These are phyloP conservation scores for Halichoeres trimaculatus DNA, from an alignment of 2,113 vertebrate species.

Conservation along the genomic window DNA sequence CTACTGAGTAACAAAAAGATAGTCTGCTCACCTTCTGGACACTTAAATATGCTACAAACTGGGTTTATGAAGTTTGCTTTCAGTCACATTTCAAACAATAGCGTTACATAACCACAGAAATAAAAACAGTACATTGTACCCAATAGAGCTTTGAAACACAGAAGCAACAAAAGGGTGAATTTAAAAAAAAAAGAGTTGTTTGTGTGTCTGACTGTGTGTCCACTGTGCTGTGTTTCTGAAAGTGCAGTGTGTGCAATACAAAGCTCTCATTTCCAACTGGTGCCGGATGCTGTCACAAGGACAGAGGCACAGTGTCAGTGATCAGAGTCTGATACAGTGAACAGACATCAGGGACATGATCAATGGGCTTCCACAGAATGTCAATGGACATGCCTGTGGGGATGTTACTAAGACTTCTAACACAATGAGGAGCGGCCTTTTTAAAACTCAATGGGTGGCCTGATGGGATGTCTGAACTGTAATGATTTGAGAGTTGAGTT, in stretches of 20 bases:
- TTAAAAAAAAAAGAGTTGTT: neutral
- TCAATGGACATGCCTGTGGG: conserved; percentile 62
- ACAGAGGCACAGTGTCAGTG: conserved; percentile 29
- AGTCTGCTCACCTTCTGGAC: too few relatives aligned
- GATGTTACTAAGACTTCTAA: conserved; percentile 29
- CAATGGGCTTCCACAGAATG: conserved; percentile 56
- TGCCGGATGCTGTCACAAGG: conserved; percentile 30
- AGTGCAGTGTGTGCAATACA: neutral
- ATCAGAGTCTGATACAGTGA: conserved; percentile 22
- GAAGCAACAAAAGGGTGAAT: neutral
- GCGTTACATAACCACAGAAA: too few relatives aligned
- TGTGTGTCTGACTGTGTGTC: neutral
- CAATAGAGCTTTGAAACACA: too few relatives aligned
- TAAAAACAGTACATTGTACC: too few relatives aligned
- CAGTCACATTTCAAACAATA: too few relatives aligned
- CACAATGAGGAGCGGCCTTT: conserved; percentile 21
- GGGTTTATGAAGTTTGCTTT: too few relatives aligned
- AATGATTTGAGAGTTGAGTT: conserved; percentile 8
- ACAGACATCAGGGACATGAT: conserved; percentile 44
- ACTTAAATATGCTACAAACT: too few relatives aligned
- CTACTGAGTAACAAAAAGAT: too few relatives aligned
- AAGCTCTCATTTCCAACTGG: neutral
- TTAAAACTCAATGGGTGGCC: conserved; percentile 6
- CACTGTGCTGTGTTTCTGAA: neutral
- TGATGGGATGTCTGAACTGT: conserved; percentile 1